Evolutionary conservation across 2,797 vertebrate species (phyloP).

Genomic region (Gallirallus australis): DNA sequence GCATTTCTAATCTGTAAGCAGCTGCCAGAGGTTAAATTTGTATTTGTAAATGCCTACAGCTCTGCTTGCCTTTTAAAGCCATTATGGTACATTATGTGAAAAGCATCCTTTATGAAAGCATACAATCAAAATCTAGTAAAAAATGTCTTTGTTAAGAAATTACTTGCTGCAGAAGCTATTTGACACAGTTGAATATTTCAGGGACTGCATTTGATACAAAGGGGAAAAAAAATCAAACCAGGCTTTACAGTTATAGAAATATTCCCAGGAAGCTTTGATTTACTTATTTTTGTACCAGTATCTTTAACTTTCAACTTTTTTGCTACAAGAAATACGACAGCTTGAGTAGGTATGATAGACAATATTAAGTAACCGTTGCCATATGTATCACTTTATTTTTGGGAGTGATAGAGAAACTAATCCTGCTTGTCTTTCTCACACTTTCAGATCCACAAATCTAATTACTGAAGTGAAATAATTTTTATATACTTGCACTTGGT

Average conservation of each 20-base stretch:
- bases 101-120: not conserved
- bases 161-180: not conserved
- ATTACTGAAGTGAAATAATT: not conserved
- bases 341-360: not conserved
- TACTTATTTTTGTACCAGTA: not conserved
- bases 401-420: not conserved
- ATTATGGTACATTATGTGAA: not conserved
- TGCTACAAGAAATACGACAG: not conserved
- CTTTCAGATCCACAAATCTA: not conserved
- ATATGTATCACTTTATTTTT: not conserved
- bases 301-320: not conserved
- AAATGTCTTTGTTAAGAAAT: not conserved
- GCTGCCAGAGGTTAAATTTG: not conserved
- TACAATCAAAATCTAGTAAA: not conserved
- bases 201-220: not conserved
- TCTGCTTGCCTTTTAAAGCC: conserved; percentile 1
- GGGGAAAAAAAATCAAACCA: not conserved
- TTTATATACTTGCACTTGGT: not conserved
- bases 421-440: not conserved
- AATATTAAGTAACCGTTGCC: not conserved
- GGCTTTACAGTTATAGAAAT: not conserved
- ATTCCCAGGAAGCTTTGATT: not conserved
- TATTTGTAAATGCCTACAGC: not conserved
- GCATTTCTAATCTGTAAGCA: not conserved
- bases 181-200: not conserved